A percentile compares a stretch with the other conserved stretches of the same genome.
Evolutionary conservation across 2,113 vertebrate species (phyloP).

Genomic region (Catharus bicknelli): DNA sequence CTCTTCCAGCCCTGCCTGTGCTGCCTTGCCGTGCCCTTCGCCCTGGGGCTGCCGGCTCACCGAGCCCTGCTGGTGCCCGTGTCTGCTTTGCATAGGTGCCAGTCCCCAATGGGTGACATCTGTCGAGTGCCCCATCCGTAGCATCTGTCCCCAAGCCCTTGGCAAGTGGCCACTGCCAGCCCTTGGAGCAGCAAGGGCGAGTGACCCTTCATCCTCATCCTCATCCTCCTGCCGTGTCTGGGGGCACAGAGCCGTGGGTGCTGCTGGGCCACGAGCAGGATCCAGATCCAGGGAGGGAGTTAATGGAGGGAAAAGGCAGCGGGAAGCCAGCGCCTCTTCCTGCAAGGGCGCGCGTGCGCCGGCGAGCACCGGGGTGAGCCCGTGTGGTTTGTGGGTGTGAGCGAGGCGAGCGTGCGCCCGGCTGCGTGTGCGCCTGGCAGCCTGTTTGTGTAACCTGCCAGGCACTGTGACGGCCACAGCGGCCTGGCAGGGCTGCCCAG

Average conservation of each 20-base stretch:
- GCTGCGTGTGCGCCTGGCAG: neutral
- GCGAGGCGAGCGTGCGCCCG: neutral
- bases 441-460: neutral
- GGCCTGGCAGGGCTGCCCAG: neutral
- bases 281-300: neutral
- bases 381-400: slow-evolving; percentile 44
- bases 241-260: accelerated
- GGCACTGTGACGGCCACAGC: neutral
- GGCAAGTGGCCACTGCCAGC: accelerated
- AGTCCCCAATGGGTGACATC: neutral
- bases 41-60: neutral
- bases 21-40: slow-evolving; percentile 1
- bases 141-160: neutral
- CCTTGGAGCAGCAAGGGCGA: neutral
- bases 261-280: neutral
- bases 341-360: neutral
- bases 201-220: neutral
- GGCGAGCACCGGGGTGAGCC: slow-evolving; percentile 8
- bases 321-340: slow-evolving; percentile 27
- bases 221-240: neutral
- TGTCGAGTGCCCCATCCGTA: neutral
- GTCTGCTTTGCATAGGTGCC: neutral
- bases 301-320: slow-evolving; percentile 44
- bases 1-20: neutral
- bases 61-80: accelerated